Base-by-base conservation (phyloP, 2,888 invertebrate species). In the Catonia carolina region DNA sequence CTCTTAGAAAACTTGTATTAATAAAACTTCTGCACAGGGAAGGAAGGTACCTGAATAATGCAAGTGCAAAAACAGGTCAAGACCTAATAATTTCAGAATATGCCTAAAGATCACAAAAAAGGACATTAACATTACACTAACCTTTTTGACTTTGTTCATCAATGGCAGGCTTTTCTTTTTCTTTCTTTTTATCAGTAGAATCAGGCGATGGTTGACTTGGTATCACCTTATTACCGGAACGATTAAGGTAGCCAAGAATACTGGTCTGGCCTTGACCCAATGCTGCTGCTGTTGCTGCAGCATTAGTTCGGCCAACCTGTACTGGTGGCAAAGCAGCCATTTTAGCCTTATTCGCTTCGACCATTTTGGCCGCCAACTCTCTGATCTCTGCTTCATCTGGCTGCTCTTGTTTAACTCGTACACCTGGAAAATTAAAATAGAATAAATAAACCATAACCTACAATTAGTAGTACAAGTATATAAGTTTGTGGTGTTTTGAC, bases 331-430 rank as follows among this genome's bases (percentile, higher is more conserved):
- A 62, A 64, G 71, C 65, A 60, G 81, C 81, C 71, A 76, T 73
- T 71, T 78, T 78, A 65, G 83, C 83, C 72, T 85, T 85, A 72
- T 89, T 84, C 59, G 85, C 85, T 75, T 90, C 89, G 74, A 85
- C 82, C 83, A 92, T 85, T 75, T 89, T 89, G 67, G 87, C 86
- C 64, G 91, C 91, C 76, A 91, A 71, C 74, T 87, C 89, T 69
- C 83, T 78, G 70, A 91, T 91, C 77, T 92, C 91, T 65, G 88
- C 87, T 72, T 91, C 91, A 77, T 91, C 89, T 62, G 84, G 84
- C 72, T 82, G 77, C 74, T 87, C 87, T 65, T 83, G 59, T 48
- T 65, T 65, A 12, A 64, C 60, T 0, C 54, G 56, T 27, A 64
- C 59, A 27, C 27, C 27, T 27, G 27, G n/a, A n/a, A n/a, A n/a